Evolutionary conservation across 2,888 invertebrate genomes (phyloP).

Genomic region (Terebella lapidaria): DNA sequence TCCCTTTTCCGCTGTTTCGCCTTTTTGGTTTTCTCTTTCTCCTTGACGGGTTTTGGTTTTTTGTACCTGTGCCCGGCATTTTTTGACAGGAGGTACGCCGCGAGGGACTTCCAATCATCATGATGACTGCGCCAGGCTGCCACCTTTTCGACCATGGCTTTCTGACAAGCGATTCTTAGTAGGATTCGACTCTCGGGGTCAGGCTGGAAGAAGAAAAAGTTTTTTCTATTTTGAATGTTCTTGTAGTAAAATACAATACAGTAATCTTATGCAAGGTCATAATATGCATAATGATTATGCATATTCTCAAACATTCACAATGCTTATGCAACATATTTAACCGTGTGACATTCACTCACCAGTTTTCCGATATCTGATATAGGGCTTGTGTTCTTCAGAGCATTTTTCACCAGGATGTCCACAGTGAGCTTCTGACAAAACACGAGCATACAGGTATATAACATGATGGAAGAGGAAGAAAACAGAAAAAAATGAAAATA

Average conservation of each 20-base stretch:
- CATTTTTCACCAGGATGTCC: not conserved
- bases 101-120: slow-evolving; percentile 41
- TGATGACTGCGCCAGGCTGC: slow-evolving; percentile 34
- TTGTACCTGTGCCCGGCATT: slow-evolving; percentile 34
- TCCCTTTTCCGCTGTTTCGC: too few species aligned
- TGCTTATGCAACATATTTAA: not conserved
- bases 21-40: too few species aligned
- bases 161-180: slow-evolving; percentile 11
- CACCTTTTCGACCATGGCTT: slow-evolving; percentile 22
- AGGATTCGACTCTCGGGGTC: slow-evolving; percentile 6
- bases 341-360: too few species aligned
- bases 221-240: not conserved
- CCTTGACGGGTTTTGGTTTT: too few species aligned
- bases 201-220: slow-evolving; percentile 2
- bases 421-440: not conserved
- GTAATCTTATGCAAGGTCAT: too few species aligned
- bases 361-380: not conserved
- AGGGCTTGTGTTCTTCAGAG: not conserved
- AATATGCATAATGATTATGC: not conserved
- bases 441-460: too few species aligned
- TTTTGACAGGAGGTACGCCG: slow-evolving; percentile 38
- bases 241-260: too few species aligned
- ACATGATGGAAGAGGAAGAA: too few species aligned
- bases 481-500: too few species aligned
- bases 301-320: not conserved